Evolutionary conservation across 2,797 vertebrate genomes (phyloP), one percentile per base, ranked within the genome.

Genomic region (Hoplostethus mediterraneus): DNA sequence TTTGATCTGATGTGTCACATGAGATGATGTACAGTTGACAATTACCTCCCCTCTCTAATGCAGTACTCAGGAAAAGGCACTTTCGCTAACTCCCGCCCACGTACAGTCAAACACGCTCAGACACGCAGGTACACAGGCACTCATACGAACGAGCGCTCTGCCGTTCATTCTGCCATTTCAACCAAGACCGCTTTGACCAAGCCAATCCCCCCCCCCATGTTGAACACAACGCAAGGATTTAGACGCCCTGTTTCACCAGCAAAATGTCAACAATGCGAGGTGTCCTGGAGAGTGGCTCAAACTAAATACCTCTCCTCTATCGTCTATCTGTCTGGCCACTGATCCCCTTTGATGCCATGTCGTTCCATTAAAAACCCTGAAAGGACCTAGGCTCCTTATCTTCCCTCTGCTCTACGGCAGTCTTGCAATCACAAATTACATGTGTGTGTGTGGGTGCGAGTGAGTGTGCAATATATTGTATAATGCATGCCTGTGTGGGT

Each of bases 251-350:
- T 81, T 81, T 79, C 64, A 28, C 25, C 49, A 76, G 77, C 56
- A 71, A 89, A 84, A 91, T 90, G 87, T 90, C 86, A 89, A 86
- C 84, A 90, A 82, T 76, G 71, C 73, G 71, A 71, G 78, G 73
- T 66, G 63, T 81, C 79, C 67, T 1, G 60, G 74, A 73, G 79
- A 86, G 82, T 71, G 77, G 71, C 84, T 90, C 66, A 74, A 64
- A 77, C 64, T 59, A 77, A 88, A 85, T 49, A 72, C 61, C 80
- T 73, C 74, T 73, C 65, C 71, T 82, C 65, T 68, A 71, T 82
- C 82, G 74, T 21, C 21, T 21, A 63, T 61, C 70, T 45, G 72
- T 58, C 62, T 82, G 68, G 70, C 63, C 81, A 83, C 74, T 79
- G 80, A 90, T 81, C 82, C 68, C 62, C 76, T 88, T 86, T 88